phyloP scores from a whole-genome alignment of 2,797 vertebrate species.

The Myiotriccus ornatus region DNA sequence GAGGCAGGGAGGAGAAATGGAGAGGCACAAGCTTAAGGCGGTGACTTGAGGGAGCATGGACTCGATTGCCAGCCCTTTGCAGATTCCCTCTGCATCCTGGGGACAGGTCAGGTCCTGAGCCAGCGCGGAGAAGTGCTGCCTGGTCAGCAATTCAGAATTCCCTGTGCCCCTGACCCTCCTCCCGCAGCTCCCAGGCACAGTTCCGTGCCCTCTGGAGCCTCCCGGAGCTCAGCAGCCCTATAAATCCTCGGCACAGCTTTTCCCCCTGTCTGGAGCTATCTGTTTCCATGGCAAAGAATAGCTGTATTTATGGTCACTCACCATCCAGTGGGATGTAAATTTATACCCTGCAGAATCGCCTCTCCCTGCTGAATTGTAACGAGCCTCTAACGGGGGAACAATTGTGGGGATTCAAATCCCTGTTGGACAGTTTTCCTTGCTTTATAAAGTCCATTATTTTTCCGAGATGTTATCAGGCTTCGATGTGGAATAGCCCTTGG shows the following conservation, averaged over 20 bases:
- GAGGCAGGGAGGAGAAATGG: not conserved
- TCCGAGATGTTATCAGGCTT: not conserved
- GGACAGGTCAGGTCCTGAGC: not conserved
- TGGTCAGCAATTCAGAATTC: not conserved
- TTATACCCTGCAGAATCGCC: not conserved
- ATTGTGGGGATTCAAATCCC: not conserved
- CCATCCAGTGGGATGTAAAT: not conserved
- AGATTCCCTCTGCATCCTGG: not conserved
- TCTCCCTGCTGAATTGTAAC: not conserved
- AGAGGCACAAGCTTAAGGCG: not conserved
- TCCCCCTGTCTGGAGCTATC: not conserved
- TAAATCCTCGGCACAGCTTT: not conserved
- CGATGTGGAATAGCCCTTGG: rapidly evolving
- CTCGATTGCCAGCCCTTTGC: not conserved
- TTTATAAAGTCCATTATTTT: not conserved
- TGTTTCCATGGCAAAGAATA: conserved; percentile 38
- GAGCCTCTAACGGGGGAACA: not conserved
- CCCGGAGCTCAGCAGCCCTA: not conserved
- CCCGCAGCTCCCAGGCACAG: rapidly evolving
- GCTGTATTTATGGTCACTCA: conserved; percentile 16
- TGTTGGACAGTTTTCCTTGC: not conserved
- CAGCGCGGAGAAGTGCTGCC: not conserved
- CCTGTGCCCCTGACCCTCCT: not conserved
- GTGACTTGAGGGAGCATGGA: not conserved
- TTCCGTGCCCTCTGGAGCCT: not conserved